Conservation (phyloP, 2,797 vertebrate species). For the Synanceia verrucosa region DNA sequence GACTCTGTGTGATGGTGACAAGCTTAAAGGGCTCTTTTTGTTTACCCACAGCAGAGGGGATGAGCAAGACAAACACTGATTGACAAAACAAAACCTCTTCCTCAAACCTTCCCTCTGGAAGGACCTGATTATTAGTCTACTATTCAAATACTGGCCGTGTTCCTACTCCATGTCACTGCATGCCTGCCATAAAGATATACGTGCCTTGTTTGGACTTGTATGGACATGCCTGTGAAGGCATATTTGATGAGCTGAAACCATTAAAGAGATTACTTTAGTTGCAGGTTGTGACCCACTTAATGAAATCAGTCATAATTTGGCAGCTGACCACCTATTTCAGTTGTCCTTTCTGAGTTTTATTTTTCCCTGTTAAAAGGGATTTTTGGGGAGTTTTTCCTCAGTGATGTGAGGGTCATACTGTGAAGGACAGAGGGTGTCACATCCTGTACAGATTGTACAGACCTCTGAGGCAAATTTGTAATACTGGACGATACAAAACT, state of each 20-base stretch:
- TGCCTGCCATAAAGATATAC: conserved; percentile 66
- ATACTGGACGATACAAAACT: no score
- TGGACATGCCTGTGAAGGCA: conserved; percentile 13
- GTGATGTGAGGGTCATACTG: no score
- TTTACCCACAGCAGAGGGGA: conserved; percentile 25
- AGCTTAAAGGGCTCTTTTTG: conserved; percentile 1
- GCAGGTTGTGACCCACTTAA: conserved; percentile 22
- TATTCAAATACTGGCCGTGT: conserved; percentile 34
- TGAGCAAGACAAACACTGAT: not conserved
- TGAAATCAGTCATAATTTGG: conserved; percentile 17
- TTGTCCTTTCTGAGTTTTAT: no score
- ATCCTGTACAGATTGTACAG: no score
- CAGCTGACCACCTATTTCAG: conserved; percentile 6
- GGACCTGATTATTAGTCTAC: conserved; percentile 43
- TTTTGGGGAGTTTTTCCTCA: no score
- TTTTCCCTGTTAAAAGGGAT: no score
- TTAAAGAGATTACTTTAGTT: conserved; percentile 15
- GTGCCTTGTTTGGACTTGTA: conserved; percentile 48
- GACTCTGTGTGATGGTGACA: conserved; percentile 54
- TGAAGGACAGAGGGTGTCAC: no score
- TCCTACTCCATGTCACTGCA: conserved; percentile 59
- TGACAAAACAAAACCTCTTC: conserved; percentile 4
- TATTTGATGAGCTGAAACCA: conserved; percentile 15
- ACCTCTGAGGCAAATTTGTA: no score
- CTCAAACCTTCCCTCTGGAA: conserved; percentile 34